Conservation (phyloP, 2,797 vertebrate species). For the Coregonus suidteri region DNA sequence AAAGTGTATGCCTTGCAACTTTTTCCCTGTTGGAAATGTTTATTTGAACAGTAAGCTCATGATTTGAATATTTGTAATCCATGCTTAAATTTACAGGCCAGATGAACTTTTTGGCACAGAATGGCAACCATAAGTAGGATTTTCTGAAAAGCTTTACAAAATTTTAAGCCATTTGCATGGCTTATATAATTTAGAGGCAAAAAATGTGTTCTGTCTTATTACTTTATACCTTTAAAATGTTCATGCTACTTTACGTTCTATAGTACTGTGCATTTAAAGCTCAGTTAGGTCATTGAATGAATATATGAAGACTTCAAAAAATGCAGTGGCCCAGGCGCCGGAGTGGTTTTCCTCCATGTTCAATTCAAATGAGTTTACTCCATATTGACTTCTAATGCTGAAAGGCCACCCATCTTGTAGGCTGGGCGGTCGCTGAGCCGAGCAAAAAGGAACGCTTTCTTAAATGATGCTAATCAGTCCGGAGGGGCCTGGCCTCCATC, state of each 20-base stretch:
- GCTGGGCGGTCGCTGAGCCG: constrained; percentile 80
- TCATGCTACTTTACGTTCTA: constrained; percentile 36
- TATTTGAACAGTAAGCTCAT: constrained; percentile 90
- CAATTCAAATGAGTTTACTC: constrained; percentile 86
- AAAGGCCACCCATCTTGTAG: constrained; percentile 91
- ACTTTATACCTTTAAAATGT: constrained; percentile 67
- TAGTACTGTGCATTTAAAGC: neutral
- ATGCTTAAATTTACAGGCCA: constrained; percentile 89
- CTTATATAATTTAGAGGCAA: constrained; percentile 83
- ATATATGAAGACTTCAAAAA: constrained; percentile 33
- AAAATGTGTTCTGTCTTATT: constrained; percentile 74
- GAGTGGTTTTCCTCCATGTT: constrained; percentile 78
- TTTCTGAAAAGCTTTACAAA: constrained; percentile 86
- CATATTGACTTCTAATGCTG: constrained; percentile 86
- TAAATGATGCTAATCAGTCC: constrained; percentile 99
- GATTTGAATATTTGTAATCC: constrained; percentile 91
- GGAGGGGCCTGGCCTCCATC: constrained; percentile 90
- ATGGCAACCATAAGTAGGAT: constrained; percentile 86
- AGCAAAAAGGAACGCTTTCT: constrained; percentile 86
- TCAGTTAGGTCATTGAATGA: neutral
- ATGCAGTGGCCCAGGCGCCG: constrained; percentile 59
- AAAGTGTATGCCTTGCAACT: constrained; percentile 87
- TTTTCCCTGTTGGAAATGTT: constrained; percentile 83
- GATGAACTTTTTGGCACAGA: constrained; percentile 88
- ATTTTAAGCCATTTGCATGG: constrained; percentile 88